Percentiles rank a stretch among this genome's conserved stretches.
Conservation (phyloP, 92 coral and sea anemone genomes). For the Paramuricea clavata region DNA sequence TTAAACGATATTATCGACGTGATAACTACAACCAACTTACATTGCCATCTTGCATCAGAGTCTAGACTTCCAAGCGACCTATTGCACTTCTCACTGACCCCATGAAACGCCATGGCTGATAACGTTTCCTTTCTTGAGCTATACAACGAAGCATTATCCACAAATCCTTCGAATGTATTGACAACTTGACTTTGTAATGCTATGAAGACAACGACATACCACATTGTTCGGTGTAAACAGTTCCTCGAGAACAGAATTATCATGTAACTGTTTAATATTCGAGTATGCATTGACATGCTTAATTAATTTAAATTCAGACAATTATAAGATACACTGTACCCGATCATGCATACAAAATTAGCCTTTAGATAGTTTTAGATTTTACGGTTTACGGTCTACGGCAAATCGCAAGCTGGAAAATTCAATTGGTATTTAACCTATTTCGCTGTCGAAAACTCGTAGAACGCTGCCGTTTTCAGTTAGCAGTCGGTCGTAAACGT, state of each 20-base stretch:
- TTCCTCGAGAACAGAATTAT: too few relatives aligned
- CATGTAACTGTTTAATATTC: too few relatives aligned
- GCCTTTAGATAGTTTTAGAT: too few relatives aligned
- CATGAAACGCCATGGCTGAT: not conserved
- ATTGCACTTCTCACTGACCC: not conserved
- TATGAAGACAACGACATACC: not conserved
- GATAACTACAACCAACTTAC: not conserved
- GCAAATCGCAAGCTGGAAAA: too few relatives aligned
- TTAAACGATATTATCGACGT: too few relatives aligned
- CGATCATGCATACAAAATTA: not conserved
- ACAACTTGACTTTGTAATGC: not conserved
- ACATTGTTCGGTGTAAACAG: too few relatives aligned
- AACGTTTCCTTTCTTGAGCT: not conserved
- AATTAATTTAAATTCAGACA: not conserved
- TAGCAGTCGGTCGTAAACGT: too few relatives aligned
- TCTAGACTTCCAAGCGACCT: not conserved
- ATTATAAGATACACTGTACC: too few relatives aligned
- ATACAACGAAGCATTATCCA: not conserved
- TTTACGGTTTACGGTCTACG: too few relatives aligned
- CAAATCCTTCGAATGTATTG: not conserved
- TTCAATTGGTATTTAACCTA: too few relatives aligned
- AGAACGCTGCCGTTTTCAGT: too few relatives aligned
- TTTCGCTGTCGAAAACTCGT: too few relatives aligned
- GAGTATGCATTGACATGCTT: not conserved
- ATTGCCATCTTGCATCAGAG: not conserved